phyloP scores from a whole-genome alignment of 2,797 vertebrate species.

The Poeciliopsis gracilis region DNA sequence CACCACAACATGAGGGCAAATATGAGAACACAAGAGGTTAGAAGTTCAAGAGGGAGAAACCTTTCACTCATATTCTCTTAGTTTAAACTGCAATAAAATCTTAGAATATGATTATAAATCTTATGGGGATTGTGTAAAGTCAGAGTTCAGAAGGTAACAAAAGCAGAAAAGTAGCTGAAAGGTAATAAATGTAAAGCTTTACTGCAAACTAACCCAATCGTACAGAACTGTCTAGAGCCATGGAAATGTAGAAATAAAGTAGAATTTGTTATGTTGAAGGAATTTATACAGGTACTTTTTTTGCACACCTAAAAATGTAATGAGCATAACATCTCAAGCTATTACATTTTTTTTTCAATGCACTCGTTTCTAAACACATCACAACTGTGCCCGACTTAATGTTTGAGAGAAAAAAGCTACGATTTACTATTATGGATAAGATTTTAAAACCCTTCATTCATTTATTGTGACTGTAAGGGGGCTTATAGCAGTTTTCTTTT shows the following conservation, averaged over 20 bases:
- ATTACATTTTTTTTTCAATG: not conserved
- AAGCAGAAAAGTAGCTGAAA: not conserved
- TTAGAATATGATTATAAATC: conserved; percentile 1
- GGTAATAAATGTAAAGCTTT: not conserved
- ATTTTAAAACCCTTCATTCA: not conserved
- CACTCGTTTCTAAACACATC: not conserved
- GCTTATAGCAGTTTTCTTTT: not conserved
- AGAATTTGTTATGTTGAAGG: not conserved
- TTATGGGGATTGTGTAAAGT: not conserved
- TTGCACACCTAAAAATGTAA: not conserved
- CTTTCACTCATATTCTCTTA: conserved; percentile 30
- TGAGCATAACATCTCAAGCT: not conserved
- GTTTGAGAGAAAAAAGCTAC: not conserved
- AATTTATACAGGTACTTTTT: not conserved
- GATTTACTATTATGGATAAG: not conserved
- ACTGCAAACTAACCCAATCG: not conserved
- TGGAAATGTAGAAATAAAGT: not conserved
- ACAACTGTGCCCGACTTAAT: not conserved
- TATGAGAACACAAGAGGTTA: conserved; percentile 52
- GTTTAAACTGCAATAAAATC: conserved; percentile 30
- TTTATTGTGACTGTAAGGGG: not conserved
- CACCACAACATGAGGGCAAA: conserved; percentile 14
- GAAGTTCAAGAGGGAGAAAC: conserved; percentile 55
- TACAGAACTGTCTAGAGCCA: not conserved
- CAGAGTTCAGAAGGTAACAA: not conserved